Base-by-base conservation (phyloP, 2,113 vertebrate species). In the Motacilla tschutschensis region DNA sequence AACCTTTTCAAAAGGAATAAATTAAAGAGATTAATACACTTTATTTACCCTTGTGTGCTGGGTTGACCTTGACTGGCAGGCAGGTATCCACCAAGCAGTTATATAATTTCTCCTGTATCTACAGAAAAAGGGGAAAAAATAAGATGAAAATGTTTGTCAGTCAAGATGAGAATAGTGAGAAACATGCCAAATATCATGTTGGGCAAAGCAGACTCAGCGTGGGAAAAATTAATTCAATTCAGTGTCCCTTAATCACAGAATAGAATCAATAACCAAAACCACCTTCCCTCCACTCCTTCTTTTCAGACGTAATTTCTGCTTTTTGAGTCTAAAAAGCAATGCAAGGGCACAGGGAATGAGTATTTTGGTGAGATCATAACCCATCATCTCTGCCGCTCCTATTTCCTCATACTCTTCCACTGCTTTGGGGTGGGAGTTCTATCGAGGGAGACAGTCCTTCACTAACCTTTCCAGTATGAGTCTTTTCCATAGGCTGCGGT, bases 401-500 rank as follows among this genome's bases (percentile, higher is more conserved):
- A 5, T 58, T 70, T n/a, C 8, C 14, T 58, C 12, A 18, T 0
- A 0, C 9, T 54, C 28, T 54, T 63, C 17, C 6, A 3, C 1
- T 31, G 17, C 48, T 63, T 9, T 5, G 11, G 5, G 0, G 2
- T 28, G 11, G 2, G 2, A 12, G 19, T 48, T 38, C 28, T 44
- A 2, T 3, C 4, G 33, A 33, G 21, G 11, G 2, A 78, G 15
- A 18, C 8, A 44, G 16, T 65, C 18, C 18, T 78, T 38, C 33
- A 29, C 8, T 36, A 62, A 29, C 5, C 41, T 72, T 4, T 31
- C 36, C 29, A 17, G 5, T 24, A 17, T 1, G 2, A 16, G 1
- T 47, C 33, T 8, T 44, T 66, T 25, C 18, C 0, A 0, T 8
- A 31, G 13, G 10, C 17, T 46, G 15, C 0, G 0, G 2, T 33